Conservation (phyloP, 2,113 vertebrate genomes). For the Cyanoderma ruficeps region DNA sequence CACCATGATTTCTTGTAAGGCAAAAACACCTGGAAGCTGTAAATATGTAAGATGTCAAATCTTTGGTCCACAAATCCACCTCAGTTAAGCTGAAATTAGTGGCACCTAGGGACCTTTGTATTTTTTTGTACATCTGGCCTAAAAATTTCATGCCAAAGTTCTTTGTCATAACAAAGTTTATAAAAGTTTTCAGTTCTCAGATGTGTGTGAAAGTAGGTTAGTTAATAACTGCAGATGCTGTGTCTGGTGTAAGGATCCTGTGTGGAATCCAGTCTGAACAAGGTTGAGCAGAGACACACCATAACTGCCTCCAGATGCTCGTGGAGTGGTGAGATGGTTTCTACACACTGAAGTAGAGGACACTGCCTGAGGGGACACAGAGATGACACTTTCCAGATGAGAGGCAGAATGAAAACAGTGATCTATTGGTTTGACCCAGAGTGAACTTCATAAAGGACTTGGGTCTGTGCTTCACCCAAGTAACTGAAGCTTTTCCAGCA, state of each 20-base stretch:
- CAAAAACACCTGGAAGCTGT: slow-evolving; percentile 26
- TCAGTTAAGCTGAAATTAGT: background rate
- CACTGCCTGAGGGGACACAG: background rate
- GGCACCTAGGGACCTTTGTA: background rate
- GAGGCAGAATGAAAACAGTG: background rate
- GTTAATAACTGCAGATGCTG: background rate
- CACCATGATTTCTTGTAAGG: background rate
- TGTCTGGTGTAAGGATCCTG: background rate
- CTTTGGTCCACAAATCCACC: background rate
- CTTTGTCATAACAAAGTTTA: background rate
- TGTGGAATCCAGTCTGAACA: background rate
- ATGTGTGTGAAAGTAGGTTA: background rate
- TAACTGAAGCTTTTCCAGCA: background rate
- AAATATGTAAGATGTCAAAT: background rate
- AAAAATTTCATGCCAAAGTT: background rate
- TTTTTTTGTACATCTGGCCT: background rate
- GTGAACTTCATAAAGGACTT: background rate
- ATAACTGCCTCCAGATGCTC: background rate
- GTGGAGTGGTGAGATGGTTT: background rate
- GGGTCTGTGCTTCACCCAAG: background rate
- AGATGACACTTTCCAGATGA: background rate
- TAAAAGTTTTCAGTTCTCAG: background rate
- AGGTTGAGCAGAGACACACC: background rate
- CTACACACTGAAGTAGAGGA: background rate
- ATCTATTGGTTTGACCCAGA: background rate